Conservation (phyloP, 2,797 vertebrate genomes). For the Mycteria americana region DNA sequence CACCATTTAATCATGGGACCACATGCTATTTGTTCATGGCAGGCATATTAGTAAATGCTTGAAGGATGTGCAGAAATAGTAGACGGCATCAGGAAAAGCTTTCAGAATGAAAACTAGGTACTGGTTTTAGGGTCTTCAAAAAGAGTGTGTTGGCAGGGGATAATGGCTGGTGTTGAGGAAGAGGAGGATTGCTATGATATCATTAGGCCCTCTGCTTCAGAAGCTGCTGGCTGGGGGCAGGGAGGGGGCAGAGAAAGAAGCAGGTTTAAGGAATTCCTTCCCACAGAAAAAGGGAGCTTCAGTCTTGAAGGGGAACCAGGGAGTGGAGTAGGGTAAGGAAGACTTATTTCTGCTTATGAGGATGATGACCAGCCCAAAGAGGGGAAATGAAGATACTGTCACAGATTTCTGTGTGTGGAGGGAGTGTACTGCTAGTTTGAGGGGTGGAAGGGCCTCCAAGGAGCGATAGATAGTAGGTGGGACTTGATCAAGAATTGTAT, state of each 20-base stretch:
- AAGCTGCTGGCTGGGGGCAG: background rate
- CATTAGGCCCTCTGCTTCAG: background rate
- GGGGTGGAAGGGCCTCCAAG: background rate
- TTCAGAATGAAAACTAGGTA: background rate
- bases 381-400: background rate
- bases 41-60: background rate
- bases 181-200: background rate
- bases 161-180: background rate
- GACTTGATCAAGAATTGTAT: background rate
- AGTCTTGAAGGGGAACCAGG: background rate
- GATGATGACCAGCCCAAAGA: background rate
- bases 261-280: background rate
- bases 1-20: background rate
- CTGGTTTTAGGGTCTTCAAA: background rate
- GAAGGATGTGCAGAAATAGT: background rate
- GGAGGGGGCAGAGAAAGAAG: background rate
- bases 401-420: background rate
- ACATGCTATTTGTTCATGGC: background rate
- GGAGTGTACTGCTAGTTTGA: background rate
- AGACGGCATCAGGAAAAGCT: background rate
- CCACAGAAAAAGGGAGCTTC: background rate
- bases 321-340: background rate
- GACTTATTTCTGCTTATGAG: background rate
- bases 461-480: background rate
- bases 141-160: background rate